Evolutionary conservation across 2,797 vertebrate species (phyloP).

Genomic region (Scolopax rusticola): DNA sequence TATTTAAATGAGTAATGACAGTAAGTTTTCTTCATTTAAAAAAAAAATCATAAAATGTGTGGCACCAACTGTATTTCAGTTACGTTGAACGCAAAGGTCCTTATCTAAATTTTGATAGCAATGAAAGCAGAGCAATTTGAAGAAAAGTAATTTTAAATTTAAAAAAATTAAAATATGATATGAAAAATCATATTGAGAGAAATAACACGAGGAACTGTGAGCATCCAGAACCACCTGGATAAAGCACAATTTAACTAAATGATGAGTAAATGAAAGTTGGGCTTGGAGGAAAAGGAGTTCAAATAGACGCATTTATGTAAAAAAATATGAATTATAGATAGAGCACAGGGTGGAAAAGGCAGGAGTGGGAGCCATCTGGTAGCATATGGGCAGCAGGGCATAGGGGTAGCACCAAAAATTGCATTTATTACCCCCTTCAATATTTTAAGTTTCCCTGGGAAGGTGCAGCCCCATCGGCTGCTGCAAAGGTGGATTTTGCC

Average conservation of each 20-base stretch:
- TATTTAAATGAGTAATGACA: neutral
- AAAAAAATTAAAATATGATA: no score
- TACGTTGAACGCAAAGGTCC: neutral
- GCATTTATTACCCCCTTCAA: fast-evolving
- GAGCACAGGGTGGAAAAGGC: neutral
- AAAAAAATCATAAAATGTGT: neutral
- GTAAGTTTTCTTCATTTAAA: neutral
- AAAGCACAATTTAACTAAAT: neutral
- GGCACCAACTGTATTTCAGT: neutral
- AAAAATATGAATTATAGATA: neutral
- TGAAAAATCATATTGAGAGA: neutral
- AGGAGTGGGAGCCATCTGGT: fast-evolving
- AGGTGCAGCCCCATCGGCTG: neutral
- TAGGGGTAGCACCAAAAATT: neutral
- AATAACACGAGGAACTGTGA: neutral
- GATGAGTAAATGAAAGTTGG: neutral
- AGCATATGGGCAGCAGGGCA: fast-evolving
- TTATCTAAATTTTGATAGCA: neutral
- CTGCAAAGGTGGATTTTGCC: fast-evolving
- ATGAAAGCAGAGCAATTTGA: neutral
- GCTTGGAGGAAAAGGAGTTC: neutral
- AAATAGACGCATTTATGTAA: fast-evolving
- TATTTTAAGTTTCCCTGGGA: neutral
- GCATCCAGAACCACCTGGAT: neutral
- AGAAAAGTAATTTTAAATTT: neutral